Conservation (phyloP, 1,140 invertebrate genomes). For the Drosophila virilis region DNA sequence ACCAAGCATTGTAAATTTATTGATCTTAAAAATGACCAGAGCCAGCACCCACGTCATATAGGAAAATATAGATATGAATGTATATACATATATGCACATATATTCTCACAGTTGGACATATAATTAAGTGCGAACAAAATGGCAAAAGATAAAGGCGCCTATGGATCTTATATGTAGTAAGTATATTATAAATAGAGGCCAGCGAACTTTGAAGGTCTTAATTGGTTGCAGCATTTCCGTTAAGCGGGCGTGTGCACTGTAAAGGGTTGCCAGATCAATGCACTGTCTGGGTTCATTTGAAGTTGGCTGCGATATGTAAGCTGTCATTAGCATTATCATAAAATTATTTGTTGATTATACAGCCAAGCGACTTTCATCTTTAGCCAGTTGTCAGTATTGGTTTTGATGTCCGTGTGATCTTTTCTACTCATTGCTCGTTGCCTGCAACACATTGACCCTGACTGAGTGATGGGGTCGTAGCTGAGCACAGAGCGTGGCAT, state of each 20-base stretch:
- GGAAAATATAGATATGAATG: constrained; percentile 18
- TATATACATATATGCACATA: constrained; percentile 22
- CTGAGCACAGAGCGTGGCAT: constrained; percentile 60
- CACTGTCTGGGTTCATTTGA: constrained; percentile 20
- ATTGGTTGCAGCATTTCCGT: constrained; percentile 29
- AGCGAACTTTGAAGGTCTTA: constrained; percentile 36
- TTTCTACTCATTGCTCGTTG: constrained; percentile 25
- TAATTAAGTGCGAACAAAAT: constrained; percentile 69
- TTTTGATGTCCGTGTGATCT: constrained; percentile 16
- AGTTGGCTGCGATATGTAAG: constrained; percentile 11
- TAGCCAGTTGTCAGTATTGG: neutral
- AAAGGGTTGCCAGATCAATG: constrained; percentile 21
- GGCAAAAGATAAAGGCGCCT: constrained; percentile 10
- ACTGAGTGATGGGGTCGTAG: constrained; percentile 28
- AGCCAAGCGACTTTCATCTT: constrained; percentile 45
- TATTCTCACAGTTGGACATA: constrained; percentile 43
- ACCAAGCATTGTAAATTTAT: neutral
- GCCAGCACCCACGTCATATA: constrained; percentile 36
- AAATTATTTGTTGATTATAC: constrained; percentile 55
- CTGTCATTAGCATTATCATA: constrained; percentile 52
- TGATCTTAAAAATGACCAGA: constrained; percentile 33
- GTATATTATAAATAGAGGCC: constrained; percentile 28
- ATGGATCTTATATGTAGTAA: constrained; percentile 10
- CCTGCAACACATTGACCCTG: constrained; percentile 76
- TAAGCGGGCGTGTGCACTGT: neutral